Base-by-base conservation (phyloP, 1,140 invertebrate genomes). In the Ceratina calcarata region DNA sequence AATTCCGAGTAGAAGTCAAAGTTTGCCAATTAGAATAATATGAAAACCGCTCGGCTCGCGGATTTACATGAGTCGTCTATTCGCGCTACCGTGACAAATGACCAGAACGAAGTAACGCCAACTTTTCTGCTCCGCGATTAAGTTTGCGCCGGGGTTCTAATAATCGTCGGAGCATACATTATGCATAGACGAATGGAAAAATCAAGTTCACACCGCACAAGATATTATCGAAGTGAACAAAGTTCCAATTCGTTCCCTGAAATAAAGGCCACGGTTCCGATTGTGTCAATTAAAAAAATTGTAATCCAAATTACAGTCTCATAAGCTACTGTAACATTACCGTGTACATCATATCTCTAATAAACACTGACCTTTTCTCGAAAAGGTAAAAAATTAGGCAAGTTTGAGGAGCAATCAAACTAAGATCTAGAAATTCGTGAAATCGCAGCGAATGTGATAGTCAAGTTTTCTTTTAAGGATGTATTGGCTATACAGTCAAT, bases 1-100 rank as follows among this genome's bases (percentile, higher is more conserved):
- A 78, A 78, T 78, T 65, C n/a, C 51, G 22, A 57, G 76, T 10
- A 27, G 27, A 72, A 78, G 68, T 72, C 60, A 72, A 78, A 78
- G 76, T 78, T 78, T 78, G 69, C 76, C 76, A 78, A 78, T 78
- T 78, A 78, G 76, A 78, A 78, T 78, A 78, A 78, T 78, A 72
- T 65, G 76, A 78, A 78, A 78, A 78, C 76, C 76, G 58, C 76
- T 78, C 27, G 60, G 37, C 64, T 64, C 76, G 32, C 32, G 49
- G 76, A 78, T 78, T 78, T 78, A 78, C 69, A 78, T 78, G 76
- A 78, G 72, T 78, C 76, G 69, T 65, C 68, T 78, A 72, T 78
- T 78, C 76, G 51, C 76, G 37, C 68, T 78, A 64, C 68, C 68
- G 69, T 78, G 68, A 78, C 76, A 72, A 78, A 78, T 78, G 51